Base-by-base conservation (phyloP, 2,888 invertebrate genomes). In the Proisotoma minuta region DNA sequence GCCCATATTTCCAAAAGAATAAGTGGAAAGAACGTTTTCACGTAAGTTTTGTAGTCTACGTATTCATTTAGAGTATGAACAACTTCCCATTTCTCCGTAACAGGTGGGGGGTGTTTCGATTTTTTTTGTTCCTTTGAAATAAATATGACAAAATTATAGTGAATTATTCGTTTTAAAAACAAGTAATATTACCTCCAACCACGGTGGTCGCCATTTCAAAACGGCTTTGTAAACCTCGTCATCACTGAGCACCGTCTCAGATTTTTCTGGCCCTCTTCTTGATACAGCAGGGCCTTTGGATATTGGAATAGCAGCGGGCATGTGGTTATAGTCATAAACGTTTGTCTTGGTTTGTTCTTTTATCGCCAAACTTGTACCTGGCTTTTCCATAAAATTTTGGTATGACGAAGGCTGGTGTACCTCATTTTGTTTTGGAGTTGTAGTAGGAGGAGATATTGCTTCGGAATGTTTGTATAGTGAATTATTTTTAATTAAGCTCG, bases 1-100 rank as follows among this genome's bases (percentile, higher is more conserved):
- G 82, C 81, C 86, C 86, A 87, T 49, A 84, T 81, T 76, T 87
- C 86, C 76, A 84, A 79, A 4, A 85, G 76, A 49, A 86, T 77
- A 57, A 85, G 76, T 53, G 85, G 84, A 20, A 81, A 80, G 54
- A 84, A 78, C 48, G 82, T 77, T 54, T 81, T 81, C 70, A 76
- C 79, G 77, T 88, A 89, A 64, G 86, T 83, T 10, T 79, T 77
- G 73, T 82, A 84, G 51, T 78, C 81, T 8, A 50, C 39, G 23
- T 66, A 66, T 22, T 48, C 26, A 8, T 28, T 22, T 18, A 60
- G 15, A n/a, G 60, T 56, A 5, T 29, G 23, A 15, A 57, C 53
- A 40, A 2, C 29, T 22, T 1, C 28, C 20, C n/a, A 62, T 4
- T 24, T 56, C 12, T n/a, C 51, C 2, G 62, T 29, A 1, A 60